A percentile compares a stretch with the other conserved stretches of the same genome.
Conservation (phyloP, 2,888 invertebrate genomes). For the Harpalus rufipes region DNA sequence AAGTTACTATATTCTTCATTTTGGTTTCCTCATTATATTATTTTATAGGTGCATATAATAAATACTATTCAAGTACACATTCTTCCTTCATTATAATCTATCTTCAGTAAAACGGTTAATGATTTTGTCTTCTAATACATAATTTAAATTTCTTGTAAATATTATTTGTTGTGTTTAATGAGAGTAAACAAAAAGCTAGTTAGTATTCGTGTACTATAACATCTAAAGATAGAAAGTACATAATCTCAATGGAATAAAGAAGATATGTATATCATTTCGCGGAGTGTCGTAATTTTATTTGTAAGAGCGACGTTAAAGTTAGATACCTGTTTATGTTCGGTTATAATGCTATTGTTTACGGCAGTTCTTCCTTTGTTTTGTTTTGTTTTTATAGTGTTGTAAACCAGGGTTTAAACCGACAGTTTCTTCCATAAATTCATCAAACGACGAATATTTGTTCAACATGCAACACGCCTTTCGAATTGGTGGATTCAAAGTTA, state of each 20-base stretch:
- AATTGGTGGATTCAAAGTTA: too few species aligned
- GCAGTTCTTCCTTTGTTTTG: conserved; percentile 46
- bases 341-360: conserved; percentile 56
- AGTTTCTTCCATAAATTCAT: conserved; percentile 3
- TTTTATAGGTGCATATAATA: too few species aligned
- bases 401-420: conserved; percentile 14
- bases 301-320: conserved; percentile 52
- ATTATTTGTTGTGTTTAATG: too few species aligned
- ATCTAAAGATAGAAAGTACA: conserved; percentile 24
- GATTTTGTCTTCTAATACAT: too few species aligned
- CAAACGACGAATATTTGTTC: background rate
- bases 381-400: conserved; percentile 4
- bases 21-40: too few species aligned
- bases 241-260: conserved; percentile 28
- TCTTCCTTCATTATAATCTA: too few species aligned
- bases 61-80: too few species aligned
- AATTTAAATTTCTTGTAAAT: too few species aligned
- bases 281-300: conserved; percentile 56
- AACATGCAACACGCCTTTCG: background rate
- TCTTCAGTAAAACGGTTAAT: too few species aligned
- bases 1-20: too few species aligned
- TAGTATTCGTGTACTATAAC: conserved; percentile 1
- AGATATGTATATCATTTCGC: conserved; percentile 45
- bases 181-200: background rate
- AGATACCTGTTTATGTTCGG: conserved; percentile 59